Base-by-base conservation (phyloP, 2,113 vertebrate species). In the Amphilophus citrinellus region DNA sequence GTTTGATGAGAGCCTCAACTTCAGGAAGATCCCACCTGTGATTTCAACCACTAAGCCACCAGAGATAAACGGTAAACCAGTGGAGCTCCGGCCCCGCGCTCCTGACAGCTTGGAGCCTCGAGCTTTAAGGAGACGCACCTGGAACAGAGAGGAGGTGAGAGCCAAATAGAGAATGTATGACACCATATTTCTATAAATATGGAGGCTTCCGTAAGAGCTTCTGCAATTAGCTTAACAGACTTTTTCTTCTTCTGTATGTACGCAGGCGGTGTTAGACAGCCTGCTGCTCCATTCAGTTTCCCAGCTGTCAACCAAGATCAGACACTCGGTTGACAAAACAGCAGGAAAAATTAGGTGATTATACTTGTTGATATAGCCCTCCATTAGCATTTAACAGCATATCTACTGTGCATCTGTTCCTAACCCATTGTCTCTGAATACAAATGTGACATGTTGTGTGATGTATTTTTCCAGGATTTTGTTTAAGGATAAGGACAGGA, bases 1-100 rank as follows among this genome's bases (percentile, higher is more conserved):
- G 89, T 99, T 99, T 95, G 98, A 99, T 89, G 98, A 99, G 95
- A 99, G 98, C 93, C 97, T 99, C 83, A 99, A 99, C 96, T 99
- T 99, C 95, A 95, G 97, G 92, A 99, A 99, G 95, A 98, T 98
- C 86, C 98, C 98, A 66, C 98, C 97, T 44, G 87, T 98, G 88
- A 97, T 98, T 89, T 94, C 97, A 85, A 93, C 95, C 90, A 98
- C 62, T 71, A 93, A 97, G 95, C 94, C 96, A 24, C 95, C 98
- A 30, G 98, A 99, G 92, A 97, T 97, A 77, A 98, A 98, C 53
- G 96, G 96, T 76, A 96, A 96, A 44, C 92, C 96, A 13, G 95
- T 93, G 88, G 98, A 98, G 86, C 91, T 96, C 76, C 95, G 97
- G 79, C 95, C 98, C 82, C 97, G 95, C 2, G 92, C 97, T 58